A percentile compares a stretch with the other conserved stretches of the same genome.
Evolutionary conservation across 1,140 invertebrate genomes (phyloP).

Genomic region (Tribolium castaneum): DNA sequence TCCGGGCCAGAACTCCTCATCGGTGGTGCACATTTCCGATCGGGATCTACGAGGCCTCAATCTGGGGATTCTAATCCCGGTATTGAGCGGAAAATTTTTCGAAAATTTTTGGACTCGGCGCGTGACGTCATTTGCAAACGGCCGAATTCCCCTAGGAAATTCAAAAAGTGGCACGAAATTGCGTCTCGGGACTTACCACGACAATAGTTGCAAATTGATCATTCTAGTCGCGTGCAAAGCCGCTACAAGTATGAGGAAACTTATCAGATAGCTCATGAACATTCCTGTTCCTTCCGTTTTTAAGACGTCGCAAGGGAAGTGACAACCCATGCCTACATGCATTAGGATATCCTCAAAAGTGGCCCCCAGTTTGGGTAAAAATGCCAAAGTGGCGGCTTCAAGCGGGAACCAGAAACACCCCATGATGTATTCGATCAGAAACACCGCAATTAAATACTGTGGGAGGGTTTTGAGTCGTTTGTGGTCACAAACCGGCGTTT

Average conservation of each 20-base stretch:
- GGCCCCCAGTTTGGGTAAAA: slow-evolving; percentile 50
- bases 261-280: slow-evolving; percentile 55
- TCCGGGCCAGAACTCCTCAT: not conserved
- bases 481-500: not conserved
- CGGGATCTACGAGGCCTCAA: too few species aligned
- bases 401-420: slow-evolving; percentile 61
- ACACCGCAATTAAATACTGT: slow-evolving; percentile 55
- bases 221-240: slow-evolving; percentile 56
- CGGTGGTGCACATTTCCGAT: not conserved
- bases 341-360: slow-evolving; percentile 46
- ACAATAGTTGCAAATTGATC: slow-evolving; percentile 49
- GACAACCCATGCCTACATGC: slow-evolving; percentile 17
- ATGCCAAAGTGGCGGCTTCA: slow-evolving; percentile 47
- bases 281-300: slow-evolving; percentile 47
- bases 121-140: not conserved
- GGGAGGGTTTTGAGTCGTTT: slow-evolving; percentile 27
- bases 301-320: slow-evolving; percentile 45
- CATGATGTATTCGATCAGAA: slow-evolving; percentile 59
- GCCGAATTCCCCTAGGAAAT: not conserved
- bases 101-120: not conserved
- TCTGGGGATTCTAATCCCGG: not conserved
- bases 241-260: slow-evolving; percentile 53
- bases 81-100: not conserved
- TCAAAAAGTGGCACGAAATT: not conserved
- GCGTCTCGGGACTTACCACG: not conserved